phyloP scores from a whole-genome alignment of 53 echinoderm and acorn worm genomes.

The Patiria pectinifera region DNA sequence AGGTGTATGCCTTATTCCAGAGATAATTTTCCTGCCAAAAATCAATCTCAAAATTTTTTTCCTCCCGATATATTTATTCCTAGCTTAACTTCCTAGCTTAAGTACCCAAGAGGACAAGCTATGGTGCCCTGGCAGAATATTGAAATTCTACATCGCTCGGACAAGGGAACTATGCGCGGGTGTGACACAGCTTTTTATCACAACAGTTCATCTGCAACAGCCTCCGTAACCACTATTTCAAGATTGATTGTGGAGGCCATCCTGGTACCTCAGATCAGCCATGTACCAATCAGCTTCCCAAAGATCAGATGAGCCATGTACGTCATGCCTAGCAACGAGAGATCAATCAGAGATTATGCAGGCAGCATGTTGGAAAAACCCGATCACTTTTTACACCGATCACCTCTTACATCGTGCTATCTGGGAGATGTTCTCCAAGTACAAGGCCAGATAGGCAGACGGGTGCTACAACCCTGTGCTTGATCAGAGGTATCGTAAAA shows the following conservation, averaged over 20 bases:
- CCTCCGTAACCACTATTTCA: conserved; percentile 1
- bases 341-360: neutral
- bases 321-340: neutral
- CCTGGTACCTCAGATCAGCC: neutral
- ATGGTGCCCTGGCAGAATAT: conserved; percentile 34
- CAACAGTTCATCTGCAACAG: conserved; percentile 37
- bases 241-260: conserved; percentile 13
- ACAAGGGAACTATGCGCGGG: neutral
- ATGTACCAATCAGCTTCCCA: too few relatives aligned
- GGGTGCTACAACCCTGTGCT: neutral
- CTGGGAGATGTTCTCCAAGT: neutral
- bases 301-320: too few relatives aligned
- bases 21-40: neutral
- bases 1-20: neutral
- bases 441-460: neutral
- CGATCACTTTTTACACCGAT: neutral
- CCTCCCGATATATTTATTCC: conserved; percentile 35
- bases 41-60: neutral
- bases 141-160: conserved; percentile 38
- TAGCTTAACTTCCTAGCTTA: neutral
- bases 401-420: neutral
- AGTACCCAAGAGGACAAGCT: conserved; percentile 8
- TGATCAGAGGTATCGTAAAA: neutral
- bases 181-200: conserved; percentile 14
- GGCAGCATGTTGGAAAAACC: neutral